Evolutionary conservation across 2,888 invertebrate species (phyloP).

Genomic region (Pandemis heparana): DNA sequence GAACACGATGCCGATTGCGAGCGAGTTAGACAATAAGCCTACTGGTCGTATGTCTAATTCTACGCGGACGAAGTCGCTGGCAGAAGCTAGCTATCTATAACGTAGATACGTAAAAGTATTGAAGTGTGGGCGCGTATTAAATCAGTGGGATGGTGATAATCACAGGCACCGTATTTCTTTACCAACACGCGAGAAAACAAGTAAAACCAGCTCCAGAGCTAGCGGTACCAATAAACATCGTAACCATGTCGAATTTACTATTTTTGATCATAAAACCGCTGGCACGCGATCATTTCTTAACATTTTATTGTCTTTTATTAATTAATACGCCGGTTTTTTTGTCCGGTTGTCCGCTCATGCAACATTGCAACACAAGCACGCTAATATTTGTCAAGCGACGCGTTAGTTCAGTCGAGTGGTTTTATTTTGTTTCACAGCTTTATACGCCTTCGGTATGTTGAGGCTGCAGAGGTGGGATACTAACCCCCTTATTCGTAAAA

Average conservation of each 20-base stretch:
- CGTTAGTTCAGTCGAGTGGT: slow-evolving; percentile 1
- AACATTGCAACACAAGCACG: slow-evolving; percentile 39
- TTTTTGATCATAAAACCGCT: slow-evolving; percentile 57
- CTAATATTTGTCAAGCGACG: slow-evolving; percentile 25
- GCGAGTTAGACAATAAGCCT: no score
- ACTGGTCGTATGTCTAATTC: no score
- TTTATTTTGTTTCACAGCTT: background rate
- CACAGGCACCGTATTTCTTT: slow-evolving; percentile 15
- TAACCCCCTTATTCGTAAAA: no score
- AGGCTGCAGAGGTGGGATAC: no score
- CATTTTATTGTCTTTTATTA: slow-evolving; percentile 58
- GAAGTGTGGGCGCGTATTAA: background rate
- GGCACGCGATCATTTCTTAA: slow-evolving; percentile 57
- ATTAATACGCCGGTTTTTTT: slow-evolving; percentile 51
- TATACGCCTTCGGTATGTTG: no score
- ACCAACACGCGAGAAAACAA: slow-evolving; percentile 45
- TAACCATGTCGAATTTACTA: slow-evolving; percentile 58
- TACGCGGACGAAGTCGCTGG: no score
- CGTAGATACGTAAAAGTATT: no score
- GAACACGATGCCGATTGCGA: no score
- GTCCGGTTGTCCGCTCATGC: slow-evolving; percentile 34
- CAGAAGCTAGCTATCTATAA: no score
- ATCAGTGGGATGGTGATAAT: background rate
- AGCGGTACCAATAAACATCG: slow-evolving; percentile 50
- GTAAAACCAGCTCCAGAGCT: slow-evolving; percentile 50